Percentiles rank a stretch among this genome's conserved stretches.
These are phyloP conservation scores for Dusona sp. DNA, from an alignment of 2,888 invertebrate species.

Conservation along the genomic window DNA sequence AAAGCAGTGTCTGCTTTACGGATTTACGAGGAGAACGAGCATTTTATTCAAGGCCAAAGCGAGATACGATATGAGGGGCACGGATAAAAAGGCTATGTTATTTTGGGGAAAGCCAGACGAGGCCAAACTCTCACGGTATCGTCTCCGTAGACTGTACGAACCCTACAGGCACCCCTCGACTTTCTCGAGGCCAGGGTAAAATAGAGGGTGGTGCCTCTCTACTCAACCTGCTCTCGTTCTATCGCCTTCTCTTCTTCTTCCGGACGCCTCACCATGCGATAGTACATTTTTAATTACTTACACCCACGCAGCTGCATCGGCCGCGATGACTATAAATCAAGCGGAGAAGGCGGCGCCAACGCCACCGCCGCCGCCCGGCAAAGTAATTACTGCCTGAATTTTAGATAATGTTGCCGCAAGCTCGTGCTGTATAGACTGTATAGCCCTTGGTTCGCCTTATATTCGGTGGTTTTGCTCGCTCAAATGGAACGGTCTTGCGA, in stretches of 20 bases:
- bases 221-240: constrained; percentile 42
- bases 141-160: constrained; percentile 55
- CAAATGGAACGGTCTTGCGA: constrained; percentile 65
- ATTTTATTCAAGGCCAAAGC: constrained; percentile 59
- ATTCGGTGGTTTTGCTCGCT: constrained; percentile 58
- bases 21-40: constrained; percentile 38
- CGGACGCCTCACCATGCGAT: constrained; percentile 82
- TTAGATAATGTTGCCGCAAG: constrained; percentile 85
- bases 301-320: constrained; percentile 85
- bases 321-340: constrained; percentile 85
- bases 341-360: constrained; percentile 72
- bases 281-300: constrained; percentile 85
- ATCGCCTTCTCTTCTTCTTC: constrained; percentile 53
- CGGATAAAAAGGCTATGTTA: constrained; percentile 46
- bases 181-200: constrained; percentile 41
- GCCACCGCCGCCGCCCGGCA: constrained; percentile 82
- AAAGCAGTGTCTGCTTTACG: not conserved
- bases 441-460: constrained; percentile 55
- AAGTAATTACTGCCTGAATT: constrained; percentile 85
- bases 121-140: constrained; percentile 64
- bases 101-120: constrained; percentile 68
- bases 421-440: constrained; percentile 72
- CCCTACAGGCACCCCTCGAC: constrained; percentile 58
- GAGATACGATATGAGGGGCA: constrained; percentile 42
- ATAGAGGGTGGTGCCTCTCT: constrained; percentile 39